These are phyloP conservation scores for Theodoxus fluviatilis DNA, from an alignment of 2,888 invertebrate genomes.

Conservation along the genomic window DNA sequence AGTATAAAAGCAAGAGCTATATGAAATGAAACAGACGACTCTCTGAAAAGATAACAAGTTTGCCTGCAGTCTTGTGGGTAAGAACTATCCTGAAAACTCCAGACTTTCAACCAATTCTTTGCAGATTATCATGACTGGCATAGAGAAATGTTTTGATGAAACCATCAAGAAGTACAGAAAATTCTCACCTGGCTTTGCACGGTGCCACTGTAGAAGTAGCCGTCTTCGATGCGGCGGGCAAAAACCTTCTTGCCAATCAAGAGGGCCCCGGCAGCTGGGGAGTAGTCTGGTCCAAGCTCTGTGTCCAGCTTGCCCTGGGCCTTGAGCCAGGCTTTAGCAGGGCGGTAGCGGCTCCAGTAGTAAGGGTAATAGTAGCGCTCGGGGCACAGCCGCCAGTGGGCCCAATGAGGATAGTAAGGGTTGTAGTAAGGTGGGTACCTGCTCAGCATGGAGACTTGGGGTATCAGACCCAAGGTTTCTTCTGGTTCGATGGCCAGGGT, in stretches of 20 bases:
- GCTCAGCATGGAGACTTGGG: slow-evolving; percentile 34
- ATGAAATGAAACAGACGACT: too few species aligned
- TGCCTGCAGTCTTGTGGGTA: too few species aligned
- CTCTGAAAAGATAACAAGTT: too few species aligned
- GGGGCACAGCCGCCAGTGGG: slow-evolving; percentile 33
- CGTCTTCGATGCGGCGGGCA: slow-evolving; percentile 60
- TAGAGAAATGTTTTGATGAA: slow-evolving; percentile 3
- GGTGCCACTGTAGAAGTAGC: slow-evolving; percentile 61
- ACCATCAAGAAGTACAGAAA: too few species aligned
- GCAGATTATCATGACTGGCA: not conserved
- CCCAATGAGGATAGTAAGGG: slow-evolving; percentile 29
- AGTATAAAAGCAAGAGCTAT: too few species aligned
- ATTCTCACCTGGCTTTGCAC: slow-evolving; percentile 62
- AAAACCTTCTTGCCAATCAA: slow-evolving; percentile 59
- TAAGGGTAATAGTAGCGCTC: slow-evolving; percentile 46
- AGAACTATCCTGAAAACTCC: too few species aligned
- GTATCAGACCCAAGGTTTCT: slow-evolving; percentile 39
- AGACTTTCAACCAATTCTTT: too few species aligned
- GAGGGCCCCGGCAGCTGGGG: slow-evolving; percentile 60
- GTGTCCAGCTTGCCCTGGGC: slow-evolving; percentile 47
- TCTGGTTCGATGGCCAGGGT: slow-evolving; percentile 53
- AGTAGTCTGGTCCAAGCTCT: slow-evolving; percentile 37
- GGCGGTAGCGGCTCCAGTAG: slow-evolving; percentile 54
- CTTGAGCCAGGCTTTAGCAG: slow-evolving; percentile 52
- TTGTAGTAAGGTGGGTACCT: slow-evolving; percentile 31